These are phyloP conservation scores for Drosophila multiciliata DNA, from an alignment of 2,888 invertebrate genomes.

Conservation along the genomic window DNA sequence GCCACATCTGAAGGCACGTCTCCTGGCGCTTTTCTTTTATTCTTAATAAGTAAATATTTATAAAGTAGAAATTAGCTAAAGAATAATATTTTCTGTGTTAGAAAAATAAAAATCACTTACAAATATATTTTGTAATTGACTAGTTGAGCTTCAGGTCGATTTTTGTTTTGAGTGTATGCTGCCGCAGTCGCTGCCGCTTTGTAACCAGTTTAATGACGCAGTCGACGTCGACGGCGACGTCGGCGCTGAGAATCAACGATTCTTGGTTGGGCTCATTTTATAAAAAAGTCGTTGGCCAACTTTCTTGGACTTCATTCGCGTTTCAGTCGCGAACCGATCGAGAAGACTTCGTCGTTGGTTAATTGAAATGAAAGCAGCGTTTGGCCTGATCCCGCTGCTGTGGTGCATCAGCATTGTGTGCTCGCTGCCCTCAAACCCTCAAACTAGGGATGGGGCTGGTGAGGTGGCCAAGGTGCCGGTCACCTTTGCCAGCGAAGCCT, in stretches of 20 bases:
- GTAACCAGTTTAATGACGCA: slow-evolving; percentile 64
- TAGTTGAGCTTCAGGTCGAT: neutral
- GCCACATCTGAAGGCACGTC: slow-evolving; percentile 88
- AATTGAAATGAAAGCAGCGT: slow-evolving; percentile 58
- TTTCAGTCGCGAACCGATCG: slow-evolving; percentile 56
- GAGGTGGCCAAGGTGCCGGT: slow-evolving; percentile 26
- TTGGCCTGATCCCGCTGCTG: slow-evolving; percentile 51
- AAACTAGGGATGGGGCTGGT: slow-evolving; percentile 18
- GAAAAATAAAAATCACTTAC: no score
- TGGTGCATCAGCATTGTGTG: slow-evolving; percentile 29
- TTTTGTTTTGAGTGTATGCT: neutral
- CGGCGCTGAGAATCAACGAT: slow-evolving; percentile 29
- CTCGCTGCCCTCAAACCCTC: slow-evolving; percentile 35
- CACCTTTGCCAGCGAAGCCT: slow-evolving; percentile 80
- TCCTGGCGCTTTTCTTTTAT: slow-evolving; percentile 86
- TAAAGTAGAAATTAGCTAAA: no score
- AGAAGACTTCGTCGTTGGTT: neutral
- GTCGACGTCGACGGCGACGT: slow-evolving; percentile 34
- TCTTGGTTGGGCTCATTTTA: slow-evolving; percentile 75
- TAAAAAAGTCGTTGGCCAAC: slow-evolving; percentile 83
- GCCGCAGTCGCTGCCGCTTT: slow-evolving; percentile 11
- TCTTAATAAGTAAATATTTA: neutral
- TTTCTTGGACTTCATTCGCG: slow-evolving; percentile 82
- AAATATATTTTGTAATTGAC: neutral
- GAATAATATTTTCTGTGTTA: no score